Base-by-base conservation (phyloP, 2,797 vertebrate species). In the Valencia hispanica region DNA sequence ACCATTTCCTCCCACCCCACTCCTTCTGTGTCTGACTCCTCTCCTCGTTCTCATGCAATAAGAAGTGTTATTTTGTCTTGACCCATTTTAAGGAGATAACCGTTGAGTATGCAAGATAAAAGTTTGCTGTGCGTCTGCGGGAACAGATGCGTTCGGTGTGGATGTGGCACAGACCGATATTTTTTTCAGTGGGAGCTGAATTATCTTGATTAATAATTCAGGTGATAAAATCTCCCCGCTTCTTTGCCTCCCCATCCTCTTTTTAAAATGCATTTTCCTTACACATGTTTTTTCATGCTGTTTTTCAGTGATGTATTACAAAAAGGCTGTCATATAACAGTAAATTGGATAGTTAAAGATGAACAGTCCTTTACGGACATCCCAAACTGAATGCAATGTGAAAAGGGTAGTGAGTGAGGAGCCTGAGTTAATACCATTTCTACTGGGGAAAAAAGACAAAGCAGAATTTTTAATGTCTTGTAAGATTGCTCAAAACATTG, bases 191-290 rank as follows among this genome's bases (percentile, higher is more conserved):
- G 77, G 82, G 72, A 86, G 79, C 83, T 82, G 84, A 90, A 91
- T 92, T 92, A 88, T 90, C 80, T 88, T 86, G 82, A 92, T 93
- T 91, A 93, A 94, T 93, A 93, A 94, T 93, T 93, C 84, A 93
- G 86, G 81, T 81, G 79, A 83, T 84, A 88, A 82, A 75, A 84
- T 84, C 59, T 72, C 25, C 68, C 25, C 30, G 53, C 65, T 85
- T 82, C 75, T 63, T 71, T 45, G 32, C 70, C 47, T 75, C 53
- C 72, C 71, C 75, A 48, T 74, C 51, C 30, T 81, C 18, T 75
- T 78, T 43, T 76, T 77, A 55, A 70, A 73, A 36, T 70, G 34
- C 74, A 48, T 70, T 41, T 74, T 82, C 3, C 3, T 72, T 73
- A 70, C 50, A 68, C 50, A 70, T 47, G 50, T 70, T 1, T 77